Evolutionary conservation across 92 coral and sea anemone species (phyloP).

Genomic region (Metridium senile): DNA sequence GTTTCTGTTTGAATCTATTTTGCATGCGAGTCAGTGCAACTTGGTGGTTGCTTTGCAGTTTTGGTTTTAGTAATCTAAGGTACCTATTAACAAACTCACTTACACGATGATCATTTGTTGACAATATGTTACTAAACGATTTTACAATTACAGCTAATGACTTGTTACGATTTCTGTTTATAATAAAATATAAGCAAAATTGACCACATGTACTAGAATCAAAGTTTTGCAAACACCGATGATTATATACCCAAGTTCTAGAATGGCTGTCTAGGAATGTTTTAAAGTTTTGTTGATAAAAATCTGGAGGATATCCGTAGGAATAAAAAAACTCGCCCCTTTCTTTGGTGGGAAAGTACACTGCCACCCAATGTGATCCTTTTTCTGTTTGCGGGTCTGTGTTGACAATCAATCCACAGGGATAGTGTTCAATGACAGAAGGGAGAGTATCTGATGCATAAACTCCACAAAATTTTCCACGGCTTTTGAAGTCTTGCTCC

Average conservation of each 20-base stretch:
- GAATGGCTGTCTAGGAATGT: slow-evolving; percentile 18
- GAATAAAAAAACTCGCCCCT: slow-evolving; percentile 39
- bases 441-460: slow-evolving; percentile 37
- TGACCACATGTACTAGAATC: slow-evolving; percentile 59
- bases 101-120: slow-evolving; percentile 54
- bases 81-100: slow-evolving; percentile 28
- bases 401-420: slow-evolving; percentile 14
- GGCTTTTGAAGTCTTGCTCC: slow-evolving; percentile 25
- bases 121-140: slow-evolving; percentile 32
- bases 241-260: slow-evolving; percentile 36
- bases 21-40: slow-evolving; percentile 11
- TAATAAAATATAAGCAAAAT: slow-evolving; percentile 42
- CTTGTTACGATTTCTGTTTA: slow-evolving; percentile 11
- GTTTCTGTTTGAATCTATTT: slow-evolving; percentile 1
- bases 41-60: slow-evolving; percentile 1
- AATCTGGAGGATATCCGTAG: slow-evolving; percentile 33
- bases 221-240: slow-evolving; percentile 35
- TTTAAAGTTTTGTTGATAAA: slow-evolving; percentile 29
- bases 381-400: slow-evolving; percentile 20
- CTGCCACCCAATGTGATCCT: slow-evolving; percentile 42
- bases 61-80: neutral
- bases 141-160: slow-evolving; percentile 34
- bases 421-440: neutral
- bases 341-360: slow-evolving; percentile 21
- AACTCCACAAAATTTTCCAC: slow-evolving; percentile 16